These are phyloP conservation scores for Scolanthus callimorphus DNA, from an alignment of 92 coral and sea anemone species.

Conservation along the genomic window DNA sequence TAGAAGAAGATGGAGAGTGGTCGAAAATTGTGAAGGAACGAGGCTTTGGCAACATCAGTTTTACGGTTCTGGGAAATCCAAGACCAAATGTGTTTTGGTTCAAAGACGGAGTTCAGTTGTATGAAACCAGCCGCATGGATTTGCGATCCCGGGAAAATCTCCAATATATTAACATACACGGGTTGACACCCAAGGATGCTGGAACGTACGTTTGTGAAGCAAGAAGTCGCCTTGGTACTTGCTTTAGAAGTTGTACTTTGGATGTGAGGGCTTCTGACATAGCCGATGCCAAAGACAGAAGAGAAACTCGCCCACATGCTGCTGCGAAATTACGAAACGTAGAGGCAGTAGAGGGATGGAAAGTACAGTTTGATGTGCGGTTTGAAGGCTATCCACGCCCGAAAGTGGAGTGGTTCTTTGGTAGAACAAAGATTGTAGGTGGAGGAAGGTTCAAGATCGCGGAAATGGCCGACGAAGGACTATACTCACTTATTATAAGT, in stretches of 20 bases:
- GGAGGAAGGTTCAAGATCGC: slow-evolving; percentile 78
- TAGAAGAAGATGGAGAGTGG: slow-evolving; percentile 61
- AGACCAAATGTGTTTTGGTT: slow-evolving; percentile 82
- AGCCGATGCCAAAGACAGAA: too few species aligned
- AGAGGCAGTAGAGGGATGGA: slow-evolving; percentile 76
- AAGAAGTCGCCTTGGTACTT: slow-evolving; percentile 69
- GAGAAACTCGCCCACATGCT: too few species aligned
- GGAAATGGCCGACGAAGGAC: slow-evolving; percentile 72
- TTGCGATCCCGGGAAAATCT: slow-evolving; percentile 59
- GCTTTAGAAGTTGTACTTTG: slow-evolving; percentile 55
- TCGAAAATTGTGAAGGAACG: slow-evolving; percentile 42
- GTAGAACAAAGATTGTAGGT: slow-evolving; percentile 59
- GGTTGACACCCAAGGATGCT: slow-evolving; percentile 66
- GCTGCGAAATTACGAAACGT: slow-evolving; percentile 63
- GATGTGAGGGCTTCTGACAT: slow-evolving; percentile 73
- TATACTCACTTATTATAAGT: slow-evolving; percentile 83
- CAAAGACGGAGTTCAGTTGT: slow-evolving; percentile 57
- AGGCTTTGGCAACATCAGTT: slow-evolving; percentile 40
- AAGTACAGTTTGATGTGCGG: slow-evolving; percentile 65
- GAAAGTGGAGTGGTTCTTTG: slow-evolving; percentile 80
- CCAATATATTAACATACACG: slow-evolving; percentile 57
- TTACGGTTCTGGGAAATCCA: slow-evolving; percentile 56
- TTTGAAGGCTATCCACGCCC: slow-evolving; percentile 82
- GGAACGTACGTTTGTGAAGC: slow-evolving; percentile 83
- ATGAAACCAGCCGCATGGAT: slow-evolving; percentile 54